Evolutionary conservation across 2,113 vertebrate species (phyloP).

Genomic region (Felis chaus): DNA sequence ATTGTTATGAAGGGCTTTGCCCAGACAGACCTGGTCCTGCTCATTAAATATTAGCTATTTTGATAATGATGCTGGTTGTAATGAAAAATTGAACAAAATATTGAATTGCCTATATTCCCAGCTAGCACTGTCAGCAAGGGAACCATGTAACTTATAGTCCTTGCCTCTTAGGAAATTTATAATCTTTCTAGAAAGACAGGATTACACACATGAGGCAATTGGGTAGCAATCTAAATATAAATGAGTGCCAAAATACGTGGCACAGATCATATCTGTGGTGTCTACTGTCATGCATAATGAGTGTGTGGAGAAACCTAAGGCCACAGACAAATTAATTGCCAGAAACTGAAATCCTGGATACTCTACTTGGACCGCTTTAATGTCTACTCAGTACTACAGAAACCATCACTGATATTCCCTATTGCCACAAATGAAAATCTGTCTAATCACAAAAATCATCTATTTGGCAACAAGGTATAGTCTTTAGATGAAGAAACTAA

Average conservation of each 20-base stretch:
- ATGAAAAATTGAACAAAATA: constrained; percentile 21
- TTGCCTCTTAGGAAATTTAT: background rate
- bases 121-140: background rate
- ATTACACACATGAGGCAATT: background rate
- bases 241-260: background rate
- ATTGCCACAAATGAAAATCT: background rate
- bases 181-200: constrained; percentile 37
- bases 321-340: background rate
- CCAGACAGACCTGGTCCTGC: background rate
- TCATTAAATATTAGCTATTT: background rate
- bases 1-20: background rate
- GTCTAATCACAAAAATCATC: background rate
- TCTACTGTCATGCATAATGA: background rate
- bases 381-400: background rate
- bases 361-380: background rate
- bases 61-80: background rate
- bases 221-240: background rate
- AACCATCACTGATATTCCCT: background rate
- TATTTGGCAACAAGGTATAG: background rate
- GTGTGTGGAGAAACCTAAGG: background rate
- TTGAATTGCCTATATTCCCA: background rate
- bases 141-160: background rate
- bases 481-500: background rate
- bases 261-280: background rate
- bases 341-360: background rate